Evolutionary conservation across 2,888 invertebrate species (phyloP).

Genomic region (Esperia sulphurella): DNA sequence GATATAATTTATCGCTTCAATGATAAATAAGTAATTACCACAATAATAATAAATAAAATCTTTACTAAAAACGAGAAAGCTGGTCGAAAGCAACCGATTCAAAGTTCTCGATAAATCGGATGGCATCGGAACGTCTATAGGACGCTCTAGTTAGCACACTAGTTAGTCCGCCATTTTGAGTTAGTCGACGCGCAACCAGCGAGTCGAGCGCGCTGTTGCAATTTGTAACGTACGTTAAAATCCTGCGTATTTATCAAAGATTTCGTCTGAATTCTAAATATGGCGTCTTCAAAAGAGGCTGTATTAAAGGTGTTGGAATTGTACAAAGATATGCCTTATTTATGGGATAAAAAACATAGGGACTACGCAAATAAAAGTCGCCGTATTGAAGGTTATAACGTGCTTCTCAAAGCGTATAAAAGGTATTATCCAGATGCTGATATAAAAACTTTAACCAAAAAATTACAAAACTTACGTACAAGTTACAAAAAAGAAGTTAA

Average conservation of each 20-base stretch:
- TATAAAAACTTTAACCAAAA: not conserved
- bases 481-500: not conserved
- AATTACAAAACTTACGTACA: not conserved
- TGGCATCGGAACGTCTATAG: not conserved
- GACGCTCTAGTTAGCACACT: too few relatives aligned
- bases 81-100: too few relatives aligned
- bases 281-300: not conserved
- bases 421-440: not conserved
- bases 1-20: too few relatives aligned
- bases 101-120: too few relatives aligned
- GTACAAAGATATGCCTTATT: slow-evolving; percentile 1
- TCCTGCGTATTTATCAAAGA: too few relatives aligned
- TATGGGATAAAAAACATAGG: not conserved
- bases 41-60: too few relatives aligned
- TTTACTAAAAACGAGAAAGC: too few relatives aligned
- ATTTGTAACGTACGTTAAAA: too few relatives aligned
- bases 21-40: too few relatives aligned
- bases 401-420: not conserved
- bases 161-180: not conserved
- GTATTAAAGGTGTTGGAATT: not conserved
- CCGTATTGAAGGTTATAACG: not conserved
- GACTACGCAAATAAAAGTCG: not conserved
- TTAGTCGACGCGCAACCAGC: not conserved
- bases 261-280: not conserved
- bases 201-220: too few relatives aligned